Evolutionary conservation across 2,797 vertebrate species (phyloP), one percentile per base, ranked within the genome.

Genomic region (Glyptemys insculpta): DNA sequence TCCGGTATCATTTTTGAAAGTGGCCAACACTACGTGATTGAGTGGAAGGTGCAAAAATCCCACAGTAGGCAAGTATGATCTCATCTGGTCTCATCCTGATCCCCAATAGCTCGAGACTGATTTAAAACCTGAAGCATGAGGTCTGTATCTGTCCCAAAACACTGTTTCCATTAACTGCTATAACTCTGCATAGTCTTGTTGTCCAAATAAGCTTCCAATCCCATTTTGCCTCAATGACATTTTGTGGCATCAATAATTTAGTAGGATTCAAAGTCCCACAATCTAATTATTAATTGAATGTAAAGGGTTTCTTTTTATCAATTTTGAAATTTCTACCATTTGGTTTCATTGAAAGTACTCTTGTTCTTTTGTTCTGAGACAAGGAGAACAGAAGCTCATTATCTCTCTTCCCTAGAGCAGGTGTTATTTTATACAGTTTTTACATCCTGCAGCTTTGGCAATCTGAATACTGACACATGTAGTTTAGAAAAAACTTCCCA

Each of bases 1-100:
- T n/a, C 34, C 8, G 65, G 11, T 53, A 74, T 49, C 2, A 0
- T 4, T 41, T 62, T 37, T 72, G 82, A 65, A 23, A 54, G 65
- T 1, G 15, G 11, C 0, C 0, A 19, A 31, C 44, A n/a, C 65
- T 65, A 80, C 47, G 52, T 3, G 18, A 0, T 89, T 65, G 27
- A 6, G 1, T 15, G 8, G 9, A 83, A 83, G 44, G 25, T 15
- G 37, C n/a, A n/a, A 80, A 47, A 89, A 85, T 7, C 21, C 49
- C 16, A 41, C 23, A 85, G 79, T 79, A 86, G 34, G 78, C 59
- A 83, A 29, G 80, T 83, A 59, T 85, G 83, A 15, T 2, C 25
- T 57, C 49, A 2, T 41, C 23, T 85, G 85, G 12, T 2, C 25
- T 57, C 44, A 3, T 37, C 23, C 41, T 52, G 12, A 25, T 25